Percentiles rank a stretch among this genome's conserved stretches.
Conservation (phyloP, 1,140 invertebrate species). For the Agrypnia vestita region DNA sequence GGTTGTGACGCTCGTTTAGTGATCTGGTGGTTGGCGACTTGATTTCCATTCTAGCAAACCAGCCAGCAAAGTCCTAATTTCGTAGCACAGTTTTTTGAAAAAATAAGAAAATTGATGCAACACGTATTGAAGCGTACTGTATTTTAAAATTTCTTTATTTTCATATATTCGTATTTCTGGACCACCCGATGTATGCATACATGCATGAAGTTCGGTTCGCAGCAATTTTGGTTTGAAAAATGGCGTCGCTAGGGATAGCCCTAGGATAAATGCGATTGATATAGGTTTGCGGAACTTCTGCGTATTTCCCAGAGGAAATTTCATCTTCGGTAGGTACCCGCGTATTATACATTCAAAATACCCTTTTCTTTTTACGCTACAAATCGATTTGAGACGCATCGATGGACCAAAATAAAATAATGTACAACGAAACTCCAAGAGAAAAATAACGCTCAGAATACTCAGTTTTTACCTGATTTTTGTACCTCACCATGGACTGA, state of each 20-base stretch:
- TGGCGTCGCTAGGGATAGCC: slow-evolving; percentile 12
- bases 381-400: background rate
- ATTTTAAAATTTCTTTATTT: too few species aligned
- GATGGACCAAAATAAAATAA: background rate
- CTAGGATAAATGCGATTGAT: background rate
- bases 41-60: too few species aligned
- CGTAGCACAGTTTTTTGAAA: too few species aligned
- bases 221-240: slow-evolving; percentile 18
- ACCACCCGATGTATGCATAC: slow-evolving; percentile 10
- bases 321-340: background rate
- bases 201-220: slow-evolving; percentile 19
- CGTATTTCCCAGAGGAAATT: background rate
- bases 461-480: background rate
- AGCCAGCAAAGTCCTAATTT: too few species aligned
- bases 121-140: too few species aligned
- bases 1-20: too few species aligned
- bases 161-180: too few species aligned
- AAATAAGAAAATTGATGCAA: too few species aligned
- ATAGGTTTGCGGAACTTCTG: background rate
- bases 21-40: too few species aligned
- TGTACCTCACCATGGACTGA: too few species aligned
- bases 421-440: too few species aligned
- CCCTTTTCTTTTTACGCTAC: background rate
- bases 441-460: background rate
- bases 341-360: background rate